Evolutionary conservation across 2,888 invertebrate genomes (phyloP), one percentile per base, ranked within the genome.

Genomic region (Sinelater perroti): DNA sequence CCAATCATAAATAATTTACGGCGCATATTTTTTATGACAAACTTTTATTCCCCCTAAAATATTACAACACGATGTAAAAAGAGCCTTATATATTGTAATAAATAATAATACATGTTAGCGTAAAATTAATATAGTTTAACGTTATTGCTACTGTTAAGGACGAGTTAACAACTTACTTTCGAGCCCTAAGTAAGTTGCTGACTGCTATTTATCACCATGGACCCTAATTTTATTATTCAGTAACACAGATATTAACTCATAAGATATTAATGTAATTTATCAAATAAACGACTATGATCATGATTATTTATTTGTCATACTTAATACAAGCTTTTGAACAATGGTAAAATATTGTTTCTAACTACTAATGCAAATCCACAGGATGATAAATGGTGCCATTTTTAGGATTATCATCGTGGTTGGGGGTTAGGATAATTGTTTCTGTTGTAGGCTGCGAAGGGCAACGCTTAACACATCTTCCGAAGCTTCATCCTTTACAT

Each of bases 181-280:
- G 58, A 58, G 58, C 58, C 58, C 58, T 50, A 31, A 54, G 53
- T 54, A 58, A 30, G 45, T 54, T 58, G 44, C 50, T 54, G 24
- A 35, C 53, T 54, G 26, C 8, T 20, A 33, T 33, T 10, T 35
- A 20, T 28, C 54, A 40, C 49, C 36, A 35, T 47, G 40, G 26
- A 46, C 45, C 52, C 40, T 42, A 28, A 28, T 44, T 46, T 36
- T 44, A 26, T 52, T 53, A 47, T 57, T 54, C 21, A 28, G 13
- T 44, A 42, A 36, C 33, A 49, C 42, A 40, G 44, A 56, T 51
- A 56, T 56, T 56, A 56, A 38, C n/a, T 11, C 50, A 49, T 47
- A 42, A 53, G 47, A 58, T 54, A 54, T 58, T 49, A 58, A 58
- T 58, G 58, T 58, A 54, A 54, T 58, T 58, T 58, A 47, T 53